These are phyloP conservation scores for Nasalis larvatus DNA, from an alignment of 2,113 vertebrate species.

Conservation along the genomic window DNA sequence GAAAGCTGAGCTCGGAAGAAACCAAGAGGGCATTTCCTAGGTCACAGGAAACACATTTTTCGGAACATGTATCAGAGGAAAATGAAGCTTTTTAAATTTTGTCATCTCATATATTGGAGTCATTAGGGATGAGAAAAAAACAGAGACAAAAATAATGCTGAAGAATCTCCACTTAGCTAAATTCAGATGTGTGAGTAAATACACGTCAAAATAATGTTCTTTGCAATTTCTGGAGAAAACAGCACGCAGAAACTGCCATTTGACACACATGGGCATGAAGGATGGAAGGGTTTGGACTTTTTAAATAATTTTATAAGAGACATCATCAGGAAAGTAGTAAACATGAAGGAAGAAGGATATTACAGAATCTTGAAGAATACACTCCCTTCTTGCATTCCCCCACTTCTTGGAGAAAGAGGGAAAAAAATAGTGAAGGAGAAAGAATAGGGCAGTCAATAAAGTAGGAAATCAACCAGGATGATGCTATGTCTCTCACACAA, in stretches of 20 bases:
- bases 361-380: neutral
- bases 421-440: neutral
- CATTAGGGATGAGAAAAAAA: neutral
- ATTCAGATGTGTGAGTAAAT: conserved; percentile 16
- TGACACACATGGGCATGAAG: neutral
- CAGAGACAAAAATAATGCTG: neutral
- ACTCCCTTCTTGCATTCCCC: neutral
- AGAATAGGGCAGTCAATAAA: neutral
- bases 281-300: neutral
- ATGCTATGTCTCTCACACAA: neutral
- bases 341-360: neutral
- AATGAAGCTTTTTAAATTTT: neutral
- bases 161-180: conserved; percentile 8
- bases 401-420: neutral
- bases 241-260: neutral
- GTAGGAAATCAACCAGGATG: neutral
- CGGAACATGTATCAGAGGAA: neutral
- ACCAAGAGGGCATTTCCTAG: neutral
- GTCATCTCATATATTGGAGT: neutral
- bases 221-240: neutral
- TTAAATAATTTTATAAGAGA: neutral
- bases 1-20: neutral
- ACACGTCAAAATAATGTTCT: neutral
- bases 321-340: neutral
- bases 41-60: neutral